Percentiles rank a stretch among this genome's conserved stretches.
Conservation (phyloP, 2,113 vertebrate species). For the Hydropotes inermis region DNA sequence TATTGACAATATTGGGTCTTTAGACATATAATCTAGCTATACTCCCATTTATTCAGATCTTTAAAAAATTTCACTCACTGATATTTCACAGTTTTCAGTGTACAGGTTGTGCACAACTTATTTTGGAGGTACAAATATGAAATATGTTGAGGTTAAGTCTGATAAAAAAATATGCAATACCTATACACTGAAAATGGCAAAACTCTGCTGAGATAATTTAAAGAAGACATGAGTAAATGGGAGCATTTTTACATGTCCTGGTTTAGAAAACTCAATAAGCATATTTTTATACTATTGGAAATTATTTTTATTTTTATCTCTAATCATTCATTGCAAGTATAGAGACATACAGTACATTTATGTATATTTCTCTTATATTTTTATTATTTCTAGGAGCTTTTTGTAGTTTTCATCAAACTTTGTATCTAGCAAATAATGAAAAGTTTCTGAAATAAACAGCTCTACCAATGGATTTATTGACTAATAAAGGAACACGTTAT, state of each 20-base stretch:
- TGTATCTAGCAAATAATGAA: neutral
- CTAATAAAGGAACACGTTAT: neutral
- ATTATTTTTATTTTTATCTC: neutral
- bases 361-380: neutral
- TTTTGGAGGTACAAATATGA: neutral
- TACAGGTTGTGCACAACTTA: neutral
- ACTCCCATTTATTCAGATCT: neutral
- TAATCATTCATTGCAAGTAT: neutral
- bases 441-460: neutral
- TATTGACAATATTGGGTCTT: neutral
- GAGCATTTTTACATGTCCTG: neutral
- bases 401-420: neutral
- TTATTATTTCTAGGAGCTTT: neutral
- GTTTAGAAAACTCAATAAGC: neutral
- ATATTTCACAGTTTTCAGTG: neutral
- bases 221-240: neutral
- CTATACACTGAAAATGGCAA: neutral
- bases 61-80: neutral
- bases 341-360: neutral
- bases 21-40: neutral
- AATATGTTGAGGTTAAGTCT: neutral
- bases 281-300: neutral
- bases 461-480: neutral
- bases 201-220: neutral
- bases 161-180: neutral